These are phyloP conservation scores for Drosophila trapezifrons DNA, from an alignment of 1,140 invertebrate genomes.

Conservation along the genomic window DNA sequence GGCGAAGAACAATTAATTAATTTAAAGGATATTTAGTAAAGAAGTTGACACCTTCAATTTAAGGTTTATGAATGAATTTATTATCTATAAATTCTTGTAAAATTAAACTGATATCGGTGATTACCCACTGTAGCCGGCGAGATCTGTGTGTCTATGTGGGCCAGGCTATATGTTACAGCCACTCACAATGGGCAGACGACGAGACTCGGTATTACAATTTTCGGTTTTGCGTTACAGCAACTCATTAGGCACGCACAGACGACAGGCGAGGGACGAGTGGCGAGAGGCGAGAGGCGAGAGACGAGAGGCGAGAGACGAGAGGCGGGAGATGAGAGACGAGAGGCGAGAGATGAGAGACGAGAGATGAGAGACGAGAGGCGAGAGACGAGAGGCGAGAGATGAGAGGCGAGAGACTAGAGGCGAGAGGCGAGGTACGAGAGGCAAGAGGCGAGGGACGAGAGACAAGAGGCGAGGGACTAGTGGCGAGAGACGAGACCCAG, in stretches of 20 bases:
- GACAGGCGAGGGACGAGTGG: conserved; percentile 32
- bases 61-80: too few relatives aligned
- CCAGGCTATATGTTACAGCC: conserved; percentile 65
- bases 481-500: conserved; percentile 28
- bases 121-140: conserved; percentile 14
- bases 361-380: conserved; percentile 53
- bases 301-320: conserved; percentile 52
- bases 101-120: too few relatives aligned
- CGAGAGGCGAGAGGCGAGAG: conserved; percentile 16
- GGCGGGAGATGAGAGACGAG: conserved; percentile 22
- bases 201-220: conserved; percentile 48
- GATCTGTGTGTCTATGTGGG: conserved; percentile 47
- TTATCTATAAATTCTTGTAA: too few relatives aligned
- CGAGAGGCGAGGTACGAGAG: conserved; percentile 38
- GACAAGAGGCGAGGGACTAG: too few relatives aligned
- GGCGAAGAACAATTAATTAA: too few relatives aligned
- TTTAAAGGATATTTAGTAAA: too few relatives aligned
- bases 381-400: conserved; percentile 22
- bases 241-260: conserved; percentile 82
- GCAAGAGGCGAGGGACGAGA: conserved; percentile 10
- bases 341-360: conserved; percentile 12
- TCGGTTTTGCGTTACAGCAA: conserved; percentile 75
- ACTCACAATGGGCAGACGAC: conserved; percentile 56
- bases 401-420: conserved; percentile 35
- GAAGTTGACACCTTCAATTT: too few relatives aligned